Evolutionary conservation across 2,113 vertebrate species (phyloP).

Genomic region (Elachura formosa): DNA sequence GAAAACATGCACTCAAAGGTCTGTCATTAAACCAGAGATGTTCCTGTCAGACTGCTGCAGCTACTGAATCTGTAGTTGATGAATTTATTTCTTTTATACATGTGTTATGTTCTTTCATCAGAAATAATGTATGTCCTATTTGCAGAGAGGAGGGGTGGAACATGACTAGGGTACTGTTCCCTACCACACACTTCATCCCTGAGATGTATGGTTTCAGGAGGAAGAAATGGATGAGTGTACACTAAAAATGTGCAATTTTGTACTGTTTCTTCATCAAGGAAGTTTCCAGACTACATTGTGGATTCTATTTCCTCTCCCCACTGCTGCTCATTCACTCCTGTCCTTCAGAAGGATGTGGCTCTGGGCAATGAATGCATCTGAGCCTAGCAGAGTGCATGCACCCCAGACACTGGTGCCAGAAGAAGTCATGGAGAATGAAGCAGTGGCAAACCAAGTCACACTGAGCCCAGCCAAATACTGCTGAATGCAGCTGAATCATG

Average conservation of each 20-base stretch:
- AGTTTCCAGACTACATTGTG: background rate
- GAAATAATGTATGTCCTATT: background rate
- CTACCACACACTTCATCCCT: accelerated
- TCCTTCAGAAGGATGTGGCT: background rate
- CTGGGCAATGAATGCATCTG: accelerated
- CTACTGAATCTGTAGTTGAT: background rate
- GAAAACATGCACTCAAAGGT: background rate
- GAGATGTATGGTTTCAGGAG: background rate
- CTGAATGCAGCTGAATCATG: accelerated
- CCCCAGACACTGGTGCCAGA: background rate
- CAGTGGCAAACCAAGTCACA: accelerated
- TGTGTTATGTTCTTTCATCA: background rate
- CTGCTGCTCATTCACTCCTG: background rate
- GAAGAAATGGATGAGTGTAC: background rate
- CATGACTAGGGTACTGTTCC: background rate
- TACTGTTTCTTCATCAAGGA: background rate
- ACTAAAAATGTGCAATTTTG: background rate
- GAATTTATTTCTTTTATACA: background rate
- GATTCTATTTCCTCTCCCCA: background rate
- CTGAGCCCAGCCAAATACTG: background rate
- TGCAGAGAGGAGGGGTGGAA: background rate
- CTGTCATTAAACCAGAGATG: background rate
- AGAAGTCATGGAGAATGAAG: background rate
- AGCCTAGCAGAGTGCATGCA: no score
- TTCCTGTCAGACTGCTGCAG: background rate